Evolutionary conservation across 2,797 vertebrate species (phyloP).

Genomic region (Lycodopsis pacificus): DNA sequence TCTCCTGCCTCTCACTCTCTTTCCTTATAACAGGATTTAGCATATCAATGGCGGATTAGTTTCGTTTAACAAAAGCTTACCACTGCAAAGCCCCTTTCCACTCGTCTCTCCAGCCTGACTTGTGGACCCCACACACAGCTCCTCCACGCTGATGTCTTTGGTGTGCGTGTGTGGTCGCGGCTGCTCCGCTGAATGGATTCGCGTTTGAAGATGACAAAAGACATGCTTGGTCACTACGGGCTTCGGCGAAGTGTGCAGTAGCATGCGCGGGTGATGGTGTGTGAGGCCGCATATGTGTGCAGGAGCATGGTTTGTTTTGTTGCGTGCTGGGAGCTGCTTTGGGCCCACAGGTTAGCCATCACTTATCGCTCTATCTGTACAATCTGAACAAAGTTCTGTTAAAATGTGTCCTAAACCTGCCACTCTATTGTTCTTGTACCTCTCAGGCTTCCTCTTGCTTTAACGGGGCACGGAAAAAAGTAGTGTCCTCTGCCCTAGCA

Average conservation of each 20-base stretch:
- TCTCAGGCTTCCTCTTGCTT: slow-evolving; percentile 67
- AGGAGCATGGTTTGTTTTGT: slow-evolving; percentile 21
- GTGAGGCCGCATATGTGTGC: slow-evolving; percentile 18
- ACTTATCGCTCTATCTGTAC: slow-evolving; percentile 34
- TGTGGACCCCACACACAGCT: slow-evolving; percentile 83
- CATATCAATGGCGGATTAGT: slow-evolving; percentile 84
- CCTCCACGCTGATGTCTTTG: slow-evolving; percentile 68
- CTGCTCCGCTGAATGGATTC: slow-evolving; percentile 68
- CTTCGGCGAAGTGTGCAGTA: slow-evolving; percentile 44
- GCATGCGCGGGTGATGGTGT: slow-evolving; percentile 45
- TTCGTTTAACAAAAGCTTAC: slow-evolving; percentile 81
- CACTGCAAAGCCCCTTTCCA: slow-evolving; percentile 80
- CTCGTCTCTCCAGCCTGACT: slow-evolving; percentile 78
- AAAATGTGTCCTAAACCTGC: slow-evolving; percentile 55
- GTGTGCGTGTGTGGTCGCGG: slow-evolving; percentile 79
- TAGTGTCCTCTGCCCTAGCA: slow-evolving; percentile 61
- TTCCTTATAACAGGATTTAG: slow-evolving; percentile 80
- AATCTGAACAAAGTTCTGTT: slow-evolving; percentile 47
- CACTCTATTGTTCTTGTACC: slow-evolving; percentile 67
- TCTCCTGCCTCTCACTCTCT: slow-evolving; percentile 51
- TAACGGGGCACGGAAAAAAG: slow-evolving; percentile 66
- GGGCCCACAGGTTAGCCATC: slow-evolving; percentile 22
- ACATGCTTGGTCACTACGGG: slow-evolving; percentile 68
- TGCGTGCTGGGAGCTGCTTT: slow-evolving; percentile 19
- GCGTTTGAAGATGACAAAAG: slow-evolving; percentile 77